phyloP scores from a whole-genome alignment of 2,797 vertebrate species.

The Sebastes paucispinis region DNA sequence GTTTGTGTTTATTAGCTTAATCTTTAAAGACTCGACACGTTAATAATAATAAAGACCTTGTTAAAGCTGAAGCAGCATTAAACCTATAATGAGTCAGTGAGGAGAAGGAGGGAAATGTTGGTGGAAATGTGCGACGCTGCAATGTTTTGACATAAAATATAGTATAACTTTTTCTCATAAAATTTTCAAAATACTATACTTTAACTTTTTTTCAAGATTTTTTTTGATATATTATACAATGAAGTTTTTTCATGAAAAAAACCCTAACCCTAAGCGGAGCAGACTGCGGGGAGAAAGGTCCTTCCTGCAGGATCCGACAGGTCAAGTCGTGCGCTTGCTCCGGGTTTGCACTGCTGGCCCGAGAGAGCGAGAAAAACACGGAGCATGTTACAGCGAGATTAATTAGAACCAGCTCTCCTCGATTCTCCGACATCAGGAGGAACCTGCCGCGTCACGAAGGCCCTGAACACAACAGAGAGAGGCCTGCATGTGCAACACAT shows the following conservation, averaged over 20 bases:
- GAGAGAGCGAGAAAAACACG: constrained; percentile 45
- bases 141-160: too few species aligned
- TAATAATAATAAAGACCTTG: not conserved
- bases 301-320: constrained; percentile 40
- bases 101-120: not conserved
- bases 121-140: too few species aligned
- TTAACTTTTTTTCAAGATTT: too few species aligned
- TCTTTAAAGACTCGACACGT: not conserved
- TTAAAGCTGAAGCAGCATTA: not conserved
- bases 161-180: too few species aligned
- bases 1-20: not conserved
- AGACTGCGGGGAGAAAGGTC: constrained; percentile 29
- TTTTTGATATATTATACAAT: too few species aligned
- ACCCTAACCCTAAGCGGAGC: not conserved
- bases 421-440: constrained; percentile 31
- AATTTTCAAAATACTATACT: too few species aligned
- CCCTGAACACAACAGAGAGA: constrained; percentile 36
- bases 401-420: constrained; percentile 69
- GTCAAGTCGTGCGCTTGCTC: constrained; percentile 60
- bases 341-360: constrained; percentile 40
- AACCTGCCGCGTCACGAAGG: constrained; percentile 45
- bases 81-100: not conserved
- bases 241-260: too few species aligned
- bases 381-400: constrained; percentile 57
- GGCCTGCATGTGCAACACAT: constrained; percentile 75